Percentiles rank a stretch among this genome's conserved stretches.
Conservation (phyloP, 2,797 vertebrate genomes). For the Xenopus petersii region DNA sequence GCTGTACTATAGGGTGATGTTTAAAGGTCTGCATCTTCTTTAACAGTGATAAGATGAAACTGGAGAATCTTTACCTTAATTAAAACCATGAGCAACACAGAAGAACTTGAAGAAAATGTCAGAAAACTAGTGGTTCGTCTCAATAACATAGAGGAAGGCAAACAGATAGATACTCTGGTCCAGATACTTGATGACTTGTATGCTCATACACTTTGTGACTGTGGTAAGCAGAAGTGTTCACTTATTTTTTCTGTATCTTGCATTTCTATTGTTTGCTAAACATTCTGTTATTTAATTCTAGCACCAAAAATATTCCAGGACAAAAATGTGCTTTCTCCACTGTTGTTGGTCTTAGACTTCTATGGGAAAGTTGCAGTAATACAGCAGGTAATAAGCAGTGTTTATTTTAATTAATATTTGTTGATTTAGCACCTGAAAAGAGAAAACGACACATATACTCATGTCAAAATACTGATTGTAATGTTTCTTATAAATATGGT, state of each 20-base stretch:
- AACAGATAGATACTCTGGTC: conserved; percentile 75
- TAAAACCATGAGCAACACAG: conserved; percentile 63
- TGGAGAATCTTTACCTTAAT: no score
- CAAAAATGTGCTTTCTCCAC: conserved; percentile 76
- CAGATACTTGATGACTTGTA: conserved; percentile 86
- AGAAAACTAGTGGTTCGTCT: conserved; percentile 85
- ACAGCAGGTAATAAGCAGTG: conserved; percentile 77
- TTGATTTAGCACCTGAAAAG: no score
- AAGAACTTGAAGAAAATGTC: conserved; percentile 70
- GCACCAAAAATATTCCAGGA: conserved; percentile 78
- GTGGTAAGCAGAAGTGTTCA: conserved; percentile 65
- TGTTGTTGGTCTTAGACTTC: conserved; percentile 78
- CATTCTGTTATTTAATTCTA: conserved; percentile 48
- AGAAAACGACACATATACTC: no score
- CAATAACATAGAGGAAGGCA: conserved; percentile 74
- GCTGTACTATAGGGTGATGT: no score
- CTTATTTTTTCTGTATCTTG: not conserved
- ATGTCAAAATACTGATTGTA: no score
- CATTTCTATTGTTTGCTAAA: not conserved
- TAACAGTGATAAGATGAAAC: no score
- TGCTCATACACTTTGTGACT: conserved; percentile 72
- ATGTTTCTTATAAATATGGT: no score
- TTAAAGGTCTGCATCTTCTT: no score
- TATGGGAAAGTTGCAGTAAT: conserved; percentile 71
- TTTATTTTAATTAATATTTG: no score